Evolutionary conservation across 1,140 invertebrate species (phyloP).

Genomic region (Globodera rostochiensis): DNA sequence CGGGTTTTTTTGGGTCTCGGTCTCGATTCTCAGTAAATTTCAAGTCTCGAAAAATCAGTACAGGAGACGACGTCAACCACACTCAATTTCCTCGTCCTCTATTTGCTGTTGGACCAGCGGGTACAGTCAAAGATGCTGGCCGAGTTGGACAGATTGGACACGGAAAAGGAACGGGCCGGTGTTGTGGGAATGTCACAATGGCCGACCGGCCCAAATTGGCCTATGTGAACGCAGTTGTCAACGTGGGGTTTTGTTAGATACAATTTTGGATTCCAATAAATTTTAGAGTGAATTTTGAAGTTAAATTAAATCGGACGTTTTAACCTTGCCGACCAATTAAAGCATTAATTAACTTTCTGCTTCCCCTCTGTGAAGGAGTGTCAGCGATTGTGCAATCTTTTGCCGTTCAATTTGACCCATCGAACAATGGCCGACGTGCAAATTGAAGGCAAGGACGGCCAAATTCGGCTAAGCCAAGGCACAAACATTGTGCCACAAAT

Average conservation of each 20-base stretch:
- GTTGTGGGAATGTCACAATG: not conserved
- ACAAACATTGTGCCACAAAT: conserved; percentile 40
- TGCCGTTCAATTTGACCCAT: conserved; percentile 36
- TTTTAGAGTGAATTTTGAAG: too few relatives aligned
- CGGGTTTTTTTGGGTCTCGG: too few relatives aligned
- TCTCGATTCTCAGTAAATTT: too few relatives aligned
- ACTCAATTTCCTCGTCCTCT: conserved; percentile 28
- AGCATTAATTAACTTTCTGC: too few relatives aligned
- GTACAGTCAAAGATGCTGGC: conserved; percentile 27
- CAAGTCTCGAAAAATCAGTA: too few relatives aligned
- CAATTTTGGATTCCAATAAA: too few relatives aligned
- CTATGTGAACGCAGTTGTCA: conserved; percentile 26
- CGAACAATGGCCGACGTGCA: conserved; percentile 37
- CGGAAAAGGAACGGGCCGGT: conserved; percentile 4
- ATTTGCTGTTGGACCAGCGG: conserved; percentile 25
- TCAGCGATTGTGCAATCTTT: conserved; percentile 39
- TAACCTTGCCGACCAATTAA: too few relatives aligned
- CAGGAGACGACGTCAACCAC: conserved; percentile 29
- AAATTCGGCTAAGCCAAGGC: conserved; percentile 18
- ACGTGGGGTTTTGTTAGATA: not conserved
- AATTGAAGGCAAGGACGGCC: conserved; percentile 2
- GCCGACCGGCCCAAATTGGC: conserved; percentile 24
- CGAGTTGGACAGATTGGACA: conserved; percentile 26
- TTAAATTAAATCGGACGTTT: too few relatives aligned
- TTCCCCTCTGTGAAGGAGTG: conserved; percentile 16